Percentiles rank a stretch among this genome's conserved stretches.
phyloP scores from a whole-genome alignment of 2,888 invertebrate genomes.

The Drosophila ustulata region DNA sequence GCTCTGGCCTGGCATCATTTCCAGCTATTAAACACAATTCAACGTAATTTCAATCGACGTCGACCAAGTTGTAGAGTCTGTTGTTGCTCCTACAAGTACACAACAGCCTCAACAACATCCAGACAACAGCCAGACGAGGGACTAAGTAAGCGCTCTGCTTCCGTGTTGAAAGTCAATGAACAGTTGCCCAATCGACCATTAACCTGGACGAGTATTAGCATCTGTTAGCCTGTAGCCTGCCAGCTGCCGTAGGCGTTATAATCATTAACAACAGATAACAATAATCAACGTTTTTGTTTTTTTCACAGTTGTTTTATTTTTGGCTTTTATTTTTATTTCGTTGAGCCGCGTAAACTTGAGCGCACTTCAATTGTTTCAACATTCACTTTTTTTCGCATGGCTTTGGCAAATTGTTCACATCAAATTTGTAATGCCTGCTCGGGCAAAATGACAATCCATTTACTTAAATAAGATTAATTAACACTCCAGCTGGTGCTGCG shows the following conservation, averaged over 20 bases:
- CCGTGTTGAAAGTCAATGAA: constrained; percentile 75
- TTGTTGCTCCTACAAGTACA: constrained; percentile 44
- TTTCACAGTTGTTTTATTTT: constrained; percentile 14
- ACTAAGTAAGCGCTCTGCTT: constrained; percentile 47
- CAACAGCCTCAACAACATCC: constrained; percentile 17
- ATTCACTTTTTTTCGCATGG: constrained; percentile 62
- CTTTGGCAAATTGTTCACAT: constrained; percentile 46
- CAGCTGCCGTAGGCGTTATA: constrained; percentile 63
- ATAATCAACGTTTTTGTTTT: constrained; percentile 42
- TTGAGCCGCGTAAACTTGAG: constrained; percentile 45
- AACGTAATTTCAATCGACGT: constrained; percentile 72
- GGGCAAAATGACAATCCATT: constrained; percentile 71
- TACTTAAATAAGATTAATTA: constrained; percentile 77
- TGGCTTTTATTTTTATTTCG: not conserved
- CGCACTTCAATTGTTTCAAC: constrained; percentile 69
- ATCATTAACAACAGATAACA: constrained; percentile 78
- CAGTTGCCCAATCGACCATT: constrained; percentile 76
- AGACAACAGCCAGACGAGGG: constrained; percentile 3
- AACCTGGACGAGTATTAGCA: constrained; percentile 60
- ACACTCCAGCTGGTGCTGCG: constrained; percentile 42
- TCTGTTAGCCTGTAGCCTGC: constrained; percentile 24
- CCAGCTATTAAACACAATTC: constrained; percentile 80
- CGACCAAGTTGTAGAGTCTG: constrained; percentile 23
- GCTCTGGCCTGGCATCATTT: constrained; percentile 68
- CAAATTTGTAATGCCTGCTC: constrained; percentile 59